phyloP scores from a whole-genome alignment of 2,888 invertebrate genomes.

The Leucoma salicis region DNA sequence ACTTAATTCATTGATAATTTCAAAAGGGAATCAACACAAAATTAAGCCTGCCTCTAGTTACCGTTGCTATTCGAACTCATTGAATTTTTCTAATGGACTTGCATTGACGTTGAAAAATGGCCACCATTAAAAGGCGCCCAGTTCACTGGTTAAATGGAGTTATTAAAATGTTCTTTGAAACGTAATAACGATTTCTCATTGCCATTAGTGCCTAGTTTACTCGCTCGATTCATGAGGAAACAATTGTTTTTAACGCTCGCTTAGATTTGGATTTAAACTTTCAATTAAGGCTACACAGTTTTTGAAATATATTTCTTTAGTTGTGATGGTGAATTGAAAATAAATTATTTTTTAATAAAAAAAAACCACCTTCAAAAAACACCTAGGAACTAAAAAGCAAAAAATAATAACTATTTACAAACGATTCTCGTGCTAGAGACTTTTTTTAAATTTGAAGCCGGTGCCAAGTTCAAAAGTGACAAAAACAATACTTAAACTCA shows the following conservation, averaged over 20 bases:
- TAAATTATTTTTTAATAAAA: too few species aligned
- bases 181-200: conserved; percentile 49
- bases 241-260: conserved; percentile 6
- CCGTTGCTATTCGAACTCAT: not conserved
- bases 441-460: too few species aligned
- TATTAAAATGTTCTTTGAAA: conserved; percentile 62
- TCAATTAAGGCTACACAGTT: conserved; percentile 4
- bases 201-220: conserved; percentile 34
- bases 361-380: too few species aligned
- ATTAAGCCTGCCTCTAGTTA: not conserved
- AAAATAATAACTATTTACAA: too few species aligned
- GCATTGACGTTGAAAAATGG: conserved; percentile 57
- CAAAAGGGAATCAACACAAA: not conserved
- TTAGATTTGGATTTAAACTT: conserved; percentile 16
- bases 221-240: conserved; percentile 20
- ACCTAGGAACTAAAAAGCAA: too few species aligned
- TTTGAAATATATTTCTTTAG: too few species aligned
- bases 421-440: too few species aligned
- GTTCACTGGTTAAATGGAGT: conserved; percentile 42
- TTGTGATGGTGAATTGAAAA: too few species aligned
- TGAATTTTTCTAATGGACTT: conserved; percentile 43
- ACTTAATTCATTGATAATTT: not conserved
- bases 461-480: too few species aligned
- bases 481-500: too few species aligned
- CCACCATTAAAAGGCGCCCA: conserved; percentile 43